Evolutionary conservation across 2,888 invertebrate genomes (phyloP), one percentile per base, ranked within the genome.

Genomic region (Aleiodes testaceus): DNA sequence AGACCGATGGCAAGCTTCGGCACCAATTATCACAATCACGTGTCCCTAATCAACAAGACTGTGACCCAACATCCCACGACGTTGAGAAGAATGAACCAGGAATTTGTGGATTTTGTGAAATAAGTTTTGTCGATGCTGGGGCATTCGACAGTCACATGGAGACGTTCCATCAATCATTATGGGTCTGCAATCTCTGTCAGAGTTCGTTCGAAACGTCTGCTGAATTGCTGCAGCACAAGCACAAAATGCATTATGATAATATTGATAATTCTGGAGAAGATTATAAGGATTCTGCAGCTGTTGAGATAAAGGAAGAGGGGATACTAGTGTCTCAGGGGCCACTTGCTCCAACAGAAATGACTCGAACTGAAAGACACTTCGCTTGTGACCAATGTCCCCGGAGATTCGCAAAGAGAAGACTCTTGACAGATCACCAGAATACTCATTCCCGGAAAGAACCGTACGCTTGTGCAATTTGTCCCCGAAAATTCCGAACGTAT

Each of bases 121-220:
- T 47, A 14, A 22, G 44, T 63, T 45, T 63, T n/a, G 45, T 42
- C 14, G 63, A 45, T 18, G 44, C 20, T 18, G 44, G n/a, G 9
- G 63, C 63, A 12, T 47, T 45, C 45, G 63, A 42, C 44, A 45
- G 26, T 44, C 42, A 63, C 44, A 45, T 47, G 45, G 63, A 45
- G 22, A 45, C 22, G 44, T 26, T 55, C 16, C 55, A 55, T 26
- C 55, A 55, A 2, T 55, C 55, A 0, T 14, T 30, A 26, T 36
- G 26, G 55, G 55, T 55, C 55, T 55, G 55, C 14, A 55, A 55
- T n/a, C 55, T 55, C n/a, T 55, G 55, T 5, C 30, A 55, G n/a
- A 55, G 5, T 55, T n/a, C 26, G 6, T 55, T 55, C 11, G 7
- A 2, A 9, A 55, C 26, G 1, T 26, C 55, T 1, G 36, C 26